Evolutionary conservation across 1,140 invertebrate species (phyloP), one percentile per base, ranked within the genome.

Genomic region (Pogonus chalceus): DNA sequence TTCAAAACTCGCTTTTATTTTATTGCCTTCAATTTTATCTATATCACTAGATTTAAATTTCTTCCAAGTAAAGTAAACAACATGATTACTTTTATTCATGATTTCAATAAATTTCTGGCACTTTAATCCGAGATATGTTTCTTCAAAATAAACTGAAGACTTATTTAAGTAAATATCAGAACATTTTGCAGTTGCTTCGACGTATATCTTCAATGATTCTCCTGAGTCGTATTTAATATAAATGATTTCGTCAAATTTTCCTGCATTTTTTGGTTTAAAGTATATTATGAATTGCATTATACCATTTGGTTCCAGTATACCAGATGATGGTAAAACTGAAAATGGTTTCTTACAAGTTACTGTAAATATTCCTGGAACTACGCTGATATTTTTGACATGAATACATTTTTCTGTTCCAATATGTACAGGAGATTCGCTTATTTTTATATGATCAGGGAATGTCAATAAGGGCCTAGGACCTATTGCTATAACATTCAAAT

Each of bases 401-500:
- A 76, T 56, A 0, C 62, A 58, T 51, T 69, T 68, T 20, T 64
- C 60, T 1, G 69, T 65, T 3, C 52, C 1, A 16, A 75, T 62
- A 55, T 73, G 75, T 0, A 76, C 67, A 1, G 70, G 65, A 23
- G 69, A 69, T 0, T 54, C 49, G 14, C 66, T 68, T 26, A 77
- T 46, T 9, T 63, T 54, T n/a, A 78, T 69, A 4, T 51, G 35
- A 62, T 78, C 76, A 1, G 76, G 75, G 46, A 76, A 62, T 53
- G 75, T 68, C 2, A 77, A 56, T 9, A 77, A 53, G 2, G 72
- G 66, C 55, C 71, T 61, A 3, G 67, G 61, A 1, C 72, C 70
- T 21, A 76, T 63, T 2, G 68, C 75, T 75, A 31, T 18, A 61
- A 23, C 20, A 52, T 23, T 23, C 7, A 20, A 4, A 49, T 46